Percentiles rank a stretch among this genome's conserved stretches.
These are phyloP conservation scores for Harmothoe impar DNA, from an alignment of 2,888 invertebrate genomes.

Conservation along the genomic window DNA sequence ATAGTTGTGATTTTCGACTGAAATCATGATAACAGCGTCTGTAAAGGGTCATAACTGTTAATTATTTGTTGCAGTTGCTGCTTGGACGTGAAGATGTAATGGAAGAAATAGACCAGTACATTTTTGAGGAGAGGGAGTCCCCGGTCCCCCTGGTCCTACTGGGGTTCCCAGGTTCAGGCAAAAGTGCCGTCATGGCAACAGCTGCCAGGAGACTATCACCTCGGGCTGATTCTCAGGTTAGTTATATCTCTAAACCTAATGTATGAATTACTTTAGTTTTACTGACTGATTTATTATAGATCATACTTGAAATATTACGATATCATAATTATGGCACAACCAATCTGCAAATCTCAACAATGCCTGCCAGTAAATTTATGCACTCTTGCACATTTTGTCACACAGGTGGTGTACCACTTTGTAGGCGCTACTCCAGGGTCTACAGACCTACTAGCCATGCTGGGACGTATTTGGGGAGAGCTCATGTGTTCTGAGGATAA, in stretches of 20 bases:
- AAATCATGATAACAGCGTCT: no score
- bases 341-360: no score
- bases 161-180: slow-evolving; percentile 73
- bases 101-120: slow-evolving; percentile 67
- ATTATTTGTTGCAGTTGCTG: slow-evolving; percentile 69
- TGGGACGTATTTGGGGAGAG: slow-evolving; percentile 72
- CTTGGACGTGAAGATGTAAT: slow-evolving; percentile 71
- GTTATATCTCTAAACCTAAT: no score
- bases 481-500: slow-evolving; percentile 69
- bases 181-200: slow-evolving; percentile 72
- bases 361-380: no score
- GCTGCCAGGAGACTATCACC: slow-evolving; percentile 63
- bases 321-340: no score
- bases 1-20: no score
- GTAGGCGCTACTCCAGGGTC: slow-evolving; percentile 73
- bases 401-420: slow-evolving; percentile 74
- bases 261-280: no score
- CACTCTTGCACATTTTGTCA: no score
- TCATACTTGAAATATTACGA: no score
- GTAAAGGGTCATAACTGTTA: no score
- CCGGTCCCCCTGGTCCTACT: slow-evolving; percentile 69
- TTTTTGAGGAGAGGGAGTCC: slow-evolving; percentile 51
- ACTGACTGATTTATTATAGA: no score
- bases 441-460: slow-evolving; percentile 70
- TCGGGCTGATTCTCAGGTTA: neutral